phyloP scores from a whole-genome alignment of 92 coral and sea anemone species.

The Heliopora coerulea region DNA sequence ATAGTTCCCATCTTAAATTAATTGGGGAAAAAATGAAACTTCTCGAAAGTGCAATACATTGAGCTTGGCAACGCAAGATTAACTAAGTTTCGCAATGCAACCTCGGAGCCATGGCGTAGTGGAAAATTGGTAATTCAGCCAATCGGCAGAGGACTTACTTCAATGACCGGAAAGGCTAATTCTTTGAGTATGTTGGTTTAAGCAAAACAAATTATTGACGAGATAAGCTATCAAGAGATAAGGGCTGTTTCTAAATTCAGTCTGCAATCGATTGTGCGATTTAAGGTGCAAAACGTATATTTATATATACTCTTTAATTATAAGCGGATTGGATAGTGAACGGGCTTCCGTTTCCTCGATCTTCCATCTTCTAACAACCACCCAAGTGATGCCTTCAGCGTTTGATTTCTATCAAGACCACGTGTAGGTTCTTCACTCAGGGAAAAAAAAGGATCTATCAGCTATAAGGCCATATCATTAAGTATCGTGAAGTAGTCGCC shows the following conservation, averaged over 20 bases:
- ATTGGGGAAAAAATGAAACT: no score
- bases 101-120: no score
- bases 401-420: neutral
- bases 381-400: neutral
- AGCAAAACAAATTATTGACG: conserved; percentile 34
- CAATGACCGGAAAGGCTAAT: conserved; percentile 24
- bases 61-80: no score
- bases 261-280: neutral
- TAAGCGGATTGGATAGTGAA: neutral
- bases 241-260: conserved; percentile 1
- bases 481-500: no score
- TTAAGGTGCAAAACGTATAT: no score
- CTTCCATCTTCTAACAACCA: neutral
- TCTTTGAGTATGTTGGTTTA: conserved; percentile 17
- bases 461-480: no score
- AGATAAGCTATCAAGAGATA: conserved; percentile 32
- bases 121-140: neutral
- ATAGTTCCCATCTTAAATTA: no score
- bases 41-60: no score
- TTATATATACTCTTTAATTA: neutral
- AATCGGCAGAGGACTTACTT: no score
- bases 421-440: neutral
- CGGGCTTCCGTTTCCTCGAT: neutral
- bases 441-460: no score
- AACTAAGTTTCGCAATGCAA: no score